Evolutionary conservation across 2,797 vertebrate genomes (phyloP), one percentile per base, ranked within the genome.

Genomic region (Bradypus variegatus): DNA sequence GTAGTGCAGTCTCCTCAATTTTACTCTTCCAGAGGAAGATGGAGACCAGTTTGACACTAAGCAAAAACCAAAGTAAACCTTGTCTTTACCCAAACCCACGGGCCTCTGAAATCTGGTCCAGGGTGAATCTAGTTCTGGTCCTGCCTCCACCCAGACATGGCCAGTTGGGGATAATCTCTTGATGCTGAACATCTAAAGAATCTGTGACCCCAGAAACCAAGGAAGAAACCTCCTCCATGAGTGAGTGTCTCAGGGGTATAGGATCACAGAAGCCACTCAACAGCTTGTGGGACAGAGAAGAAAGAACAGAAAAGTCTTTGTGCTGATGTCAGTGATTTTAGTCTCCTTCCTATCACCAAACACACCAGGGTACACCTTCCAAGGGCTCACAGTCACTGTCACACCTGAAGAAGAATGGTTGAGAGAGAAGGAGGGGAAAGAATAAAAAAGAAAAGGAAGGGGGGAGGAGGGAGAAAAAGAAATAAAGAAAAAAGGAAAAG

Each of bases 311-410:
- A 75, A 48, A 58, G 64, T 29, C 64, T 73, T 4, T 33, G 45
- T 33, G 67, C 88, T 11, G 8, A 60, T n/a, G 73, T 18, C 27
- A 14, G 16, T 0, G 4, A 8, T 0, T 0, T 13, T 1, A 12
- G 45, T 48, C 36, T 45, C 45, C 55, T 41, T 64, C 50, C 41
- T 0, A 2, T 11, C 58, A 13, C 50, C 76, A 60, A 3, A 31
- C 36, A 36, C 2, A 1, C 60, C 67, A 14, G 27, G 48, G 41
- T 19, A 38, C n/a, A 13, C 5, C 60, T 9, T 19, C 41, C 25
- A 13, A 38, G 55, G 4, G 86, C 77, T 11, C 79, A 33, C 64
- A 36, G 2, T 25, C 38, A 11, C 23, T 1, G 13, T 29, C 16
- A 9, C 41, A 33, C 31, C 72, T 10, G 38, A 79, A 33, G 53